Evolutionary conservation across 2,113 vertebrate species (phyloP).

Genomic region (Emydocephalus ijimae): DNA sequence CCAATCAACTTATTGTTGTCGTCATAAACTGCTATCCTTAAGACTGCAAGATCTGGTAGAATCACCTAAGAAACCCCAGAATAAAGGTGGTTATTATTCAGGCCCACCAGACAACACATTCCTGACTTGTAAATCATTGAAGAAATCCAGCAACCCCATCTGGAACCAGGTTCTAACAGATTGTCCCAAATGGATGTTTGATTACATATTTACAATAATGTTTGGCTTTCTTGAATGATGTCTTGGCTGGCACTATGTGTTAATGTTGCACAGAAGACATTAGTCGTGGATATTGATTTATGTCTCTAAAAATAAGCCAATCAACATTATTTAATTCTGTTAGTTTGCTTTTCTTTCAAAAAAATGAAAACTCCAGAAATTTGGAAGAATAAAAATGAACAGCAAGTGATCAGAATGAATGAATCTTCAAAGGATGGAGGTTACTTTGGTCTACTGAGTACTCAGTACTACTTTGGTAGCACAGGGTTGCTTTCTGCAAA

Average conservation of each 20-base stretch:
- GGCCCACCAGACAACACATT: neutral
- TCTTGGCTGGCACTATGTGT: neutral
- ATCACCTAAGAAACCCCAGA: constrained; percentile 81
- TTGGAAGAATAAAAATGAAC: neutral
- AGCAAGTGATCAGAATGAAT: constrained; percentile 2
- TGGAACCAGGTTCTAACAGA: neutral
- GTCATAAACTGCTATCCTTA: constrained; percentile 95
- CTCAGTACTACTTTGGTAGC: neutral
- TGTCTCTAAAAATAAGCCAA: neutral
- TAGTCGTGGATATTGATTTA: neutral
- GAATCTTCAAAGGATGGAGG: neutral
- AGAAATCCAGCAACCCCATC: neutral
- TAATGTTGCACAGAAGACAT: neutral
- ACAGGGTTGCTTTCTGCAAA: neutral
- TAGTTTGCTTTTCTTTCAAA: neutral
- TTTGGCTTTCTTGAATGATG: neutral
- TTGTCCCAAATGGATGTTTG: neutral
- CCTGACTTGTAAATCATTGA: neutral
- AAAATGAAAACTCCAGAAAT: constrained; percentile 17
- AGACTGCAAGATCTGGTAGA: constrained; percentile 92
- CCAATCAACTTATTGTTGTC: constrained; percentile 97
- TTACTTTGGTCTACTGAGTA: neutral
- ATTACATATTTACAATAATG: neutral
- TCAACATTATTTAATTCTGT: neutral
- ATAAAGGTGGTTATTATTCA: constrained; percentile 13